Base-by-base conservation (phyloP, 1,140 invertebrate species). In the Pinna nobilis region DNA sequence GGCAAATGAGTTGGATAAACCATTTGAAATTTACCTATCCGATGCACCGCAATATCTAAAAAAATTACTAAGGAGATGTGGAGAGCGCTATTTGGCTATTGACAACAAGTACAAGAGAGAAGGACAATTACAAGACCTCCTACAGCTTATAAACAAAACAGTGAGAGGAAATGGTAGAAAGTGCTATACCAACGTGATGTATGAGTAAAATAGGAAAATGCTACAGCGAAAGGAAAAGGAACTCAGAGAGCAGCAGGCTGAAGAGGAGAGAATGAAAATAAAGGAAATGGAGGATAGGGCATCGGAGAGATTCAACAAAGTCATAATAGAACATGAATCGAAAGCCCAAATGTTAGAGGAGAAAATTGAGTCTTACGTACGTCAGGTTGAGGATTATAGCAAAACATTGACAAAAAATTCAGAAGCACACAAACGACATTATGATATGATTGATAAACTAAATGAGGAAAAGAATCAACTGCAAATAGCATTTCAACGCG, bases 121-220 rank as follows among this genome's bases (percentile, higher is more conserved):
- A 20, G 13, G 7, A 23, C 30, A 41, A 35, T 15, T 32, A 1
- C 32, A 65, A 32, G 2, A 44, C 20, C 23, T 72, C 13, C 47
- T 72, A 30, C 25, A 64, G 33, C 15, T 65, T 3, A 55, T 72
- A 1, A 57, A 65, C 30, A 33, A 11, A 13, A 3, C 53, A 0
- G 30, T 63, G 5, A 18, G 30, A 25, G 7, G 37, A 37, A 70
- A 70, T 28, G 11, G 35, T n/a, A 33, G 57, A 3, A 25, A 15
- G 9, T 61, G 3, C 15, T 70, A 63, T 35, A 44, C 47, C 30
- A 70, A 63, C 33, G 20, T 39, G 13, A 30, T 70, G 32, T 61
- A 49, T 39, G 47, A 28, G 25, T 20, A 35, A 51, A 20, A 18
- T 32, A 55, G 41, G 51, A 68, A 53, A 30, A 28, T 57, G 0